These are phyloP conservation scores for Acanthosepion esculentum DNA, from an alignment of 2,888 invertebrate species.

Conservation along the genomic window DNA sequence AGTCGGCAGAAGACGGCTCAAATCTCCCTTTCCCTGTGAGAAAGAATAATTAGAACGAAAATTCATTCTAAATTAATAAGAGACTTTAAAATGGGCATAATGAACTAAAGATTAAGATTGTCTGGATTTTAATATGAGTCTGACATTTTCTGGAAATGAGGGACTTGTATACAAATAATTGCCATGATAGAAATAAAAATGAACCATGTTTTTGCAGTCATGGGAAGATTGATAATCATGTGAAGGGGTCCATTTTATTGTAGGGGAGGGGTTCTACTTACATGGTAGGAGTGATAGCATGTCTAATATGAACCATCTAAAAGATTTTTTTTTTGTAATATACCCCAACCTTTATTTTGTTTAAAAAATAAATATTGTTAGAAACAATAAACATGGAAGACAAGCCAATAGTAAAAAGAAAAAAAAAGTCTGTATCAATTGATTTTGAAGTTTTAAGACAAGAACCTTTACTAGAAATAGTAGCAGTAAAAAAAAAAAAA, in stretches of 20 bases:
- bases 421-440: not conserved
- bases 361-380: not conserved
- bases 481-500: too few relatives aligned
- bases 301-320: conserved; percentile 6
- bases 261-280: not conserved
- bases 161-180: not conserved
- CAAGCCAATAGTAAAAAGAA: not conserved
- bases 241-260: not conserved
- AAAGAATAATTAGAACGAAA: not conserved
- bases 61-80: not conserved
- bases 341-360: not conserved
- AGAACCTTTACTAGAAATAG: not conserved
- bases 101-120: not conserved
- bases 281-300: not conserved
- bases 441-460: not conserved
- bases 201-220: not conserved
- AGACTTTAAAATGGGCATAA: too few relatives aligned
- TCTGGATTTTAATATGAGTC: not conserved
- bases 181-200: not conserved
- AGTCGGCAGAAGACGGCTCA: not conserved
- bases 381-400: not conserved
- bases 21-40: not conserved
- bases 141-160: too few relatives aligned
- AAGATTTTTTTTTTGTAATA: not conserved
- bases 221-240: not conserved